Conservation (phyloP, 2,797 vertebrate species). For the Holocentrus rufus region DNA sequence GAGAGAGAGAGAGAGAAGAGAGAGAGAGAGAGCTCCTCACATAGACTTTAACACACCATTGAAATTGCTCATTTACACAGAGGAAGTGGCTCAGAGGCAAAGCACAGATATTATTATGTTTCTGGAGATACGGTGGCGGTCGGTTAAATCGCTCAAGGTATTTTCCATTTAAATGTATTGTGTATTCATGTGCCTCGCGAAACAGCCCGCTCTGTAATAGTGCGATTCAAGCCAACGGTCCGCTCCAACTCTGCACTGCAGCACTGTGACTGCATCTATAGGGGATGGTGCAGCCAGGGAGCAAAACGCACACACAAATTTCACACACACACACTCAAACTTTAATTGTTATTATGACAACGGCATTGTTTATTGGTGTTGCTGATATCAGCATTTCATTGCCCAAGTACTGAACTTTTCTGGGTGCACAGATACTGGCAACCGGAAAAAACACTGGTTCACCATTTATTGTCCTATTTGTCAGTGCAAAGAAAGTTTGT, state of each 20-base stretch:
- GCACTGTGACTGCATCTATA: conserved; percentile 6
- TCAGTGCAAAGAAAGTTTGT: no score
- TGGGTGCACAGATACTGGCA: background rate
- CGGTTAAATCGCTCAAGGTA: conserved; percentile 37
- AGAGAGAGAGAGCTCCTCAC: background rate
- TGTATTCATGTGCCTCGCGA: conserved; percentile 20
- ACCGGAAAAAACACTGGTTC: conserved; percentile 9
- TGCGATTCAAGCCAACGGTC: conserved; percentile 10
- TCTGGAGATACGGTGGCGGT: conserved; percentile 16
- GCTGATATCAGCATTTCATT: background rate
- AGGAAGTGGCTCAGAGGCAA: conserved; percentile 38
- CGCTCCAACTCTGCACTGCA: conserved; percentile 5
- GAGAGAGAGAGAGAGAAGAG: background rate
- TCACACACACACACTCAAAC: background rate
- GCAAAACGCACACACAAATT: no score
- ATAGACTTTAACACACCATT: conserved; percentile 37
- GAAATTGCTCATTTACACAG: conserved; percentile 43
- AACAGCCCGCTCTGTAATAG: conserved; percentile 6
- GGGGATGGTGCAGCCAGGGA: background rate
- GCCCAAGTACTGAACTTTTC: conserved; percentile 2
- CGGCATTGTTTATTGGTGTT: conserved; percentile 28
- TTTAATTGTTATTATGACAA: conserved; percentile 10
- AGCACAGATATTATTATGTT: conserved; percentile 46
- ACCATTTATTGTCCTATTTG: conserved; percentile 1
- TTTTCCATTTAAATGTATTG: conserved; percentile 37